Percentiles rank a stretch among this genome's conserved stretches.
Conservation (phyloP, 2,888 invertebrate genomes). For the Oegoconia quadripuncta region DNA sequence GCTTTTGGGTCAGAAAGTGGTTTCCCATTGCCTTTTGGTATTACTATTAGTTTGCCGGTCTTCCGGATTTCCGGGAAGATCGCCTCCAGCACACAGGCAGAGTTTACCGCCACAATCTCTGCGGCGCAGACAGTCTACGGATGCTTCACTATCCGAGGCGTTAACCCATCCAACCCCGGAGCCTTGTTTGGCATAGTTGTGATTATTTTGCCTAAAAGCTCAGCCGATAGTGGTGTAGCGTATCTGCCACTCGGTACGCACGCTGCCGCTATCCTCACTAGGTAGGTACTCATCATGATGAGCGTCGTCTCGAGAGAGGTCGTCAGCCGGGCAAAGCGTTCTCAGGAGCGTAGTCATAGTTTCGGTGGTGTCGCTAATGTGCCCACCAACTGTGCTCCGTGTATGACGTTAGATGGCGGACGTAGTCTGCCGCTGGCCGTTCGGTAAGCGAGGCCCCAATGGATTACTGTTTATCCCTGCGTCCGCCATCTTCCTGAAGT, state of each 20-base stretch:
- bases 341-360: constrained; percentile 19
- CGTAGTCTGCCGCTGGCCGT: constrained; percentile 19
- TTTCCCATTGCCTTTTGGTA: constrained; percentile 22
- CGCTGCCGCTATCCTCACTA: constrained; percentile 20
- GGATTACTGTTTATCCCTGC: constrained; percentile 15
- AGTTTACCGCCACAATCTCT: constrained; percentile 1
- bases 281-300: constrained; percentile 27
- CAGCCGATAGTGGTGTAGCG: constrained; percentile 9
- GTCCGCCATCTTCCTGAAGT: constrained; percentile 7
- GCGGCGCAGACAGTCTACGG: background rate
- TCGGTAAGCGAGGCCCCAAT: constrained; percentile 20
- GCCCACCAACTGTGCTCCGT: constrained; percentile 12
- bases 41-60: constrained; percentile 11
- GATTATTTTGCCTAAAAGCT: constrained; percentile 17
- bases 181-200: constrained; percentile 2
- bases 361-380: constrained; percentile 9
- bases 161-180: constrained; percentile 1
- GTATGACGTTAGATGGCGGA: constrained; percentile 17
- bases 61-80: constrained; percentile 15
- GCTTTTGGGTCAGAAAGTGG: constrained; percentile 19
- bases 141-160: background rate
- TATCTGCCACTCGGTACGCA: constrained; percentile 18
- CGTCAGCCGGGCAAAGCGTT: constrained; percentile 32
- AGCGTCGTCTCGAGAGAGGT: constrained; percentile 6
- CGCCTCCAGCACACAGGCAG: constrained; percentile 7